These are phyloP conservation scores for Pyrgus malvae DNA, from an alignment of 2,888 invertebrate species.

Conservation along the genomic window DNA sequence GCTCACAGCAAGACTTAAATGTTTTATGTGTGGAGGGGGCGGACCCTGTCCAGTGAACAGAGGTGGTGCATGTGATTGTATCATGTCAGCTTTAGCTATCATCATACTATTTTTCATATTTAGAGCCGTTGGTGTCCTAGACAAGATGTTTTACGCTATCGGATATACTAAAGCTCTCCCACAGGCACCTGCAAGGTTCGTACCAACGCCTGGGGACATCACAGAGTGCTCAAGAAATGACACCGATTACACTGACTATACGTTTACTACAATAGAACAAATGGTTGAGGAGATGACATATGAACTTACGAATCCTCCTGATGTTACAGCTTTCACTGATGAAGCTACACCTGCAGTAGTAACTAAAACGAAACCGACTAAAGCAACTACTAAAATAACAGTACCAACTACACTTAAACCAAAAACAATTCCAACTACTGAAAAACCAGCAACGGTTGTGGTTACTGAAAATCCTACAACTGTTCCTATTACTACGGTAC, in stretches of 20 bases:
- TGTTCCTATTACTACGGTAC: no score
- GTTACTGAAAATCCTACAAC: no score
- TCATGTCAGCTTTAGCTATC: conserved; percentile 59
- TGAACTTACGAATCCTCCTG: conserved; percentile 1
- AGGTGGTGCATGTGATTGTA: conserved; percentile 61
- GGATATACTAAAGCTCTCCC: conserved; percentile 56
- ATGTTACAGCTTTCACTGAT: not conserved
- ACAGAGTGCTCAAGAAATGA: conserved; percentile 60
- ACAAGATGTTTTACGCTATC: conserved; percentile 61
- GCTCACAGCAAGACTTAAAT: conserved; percentile 57
- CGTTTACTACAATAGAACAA: not conserved
- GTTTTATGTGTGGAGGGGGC: conserved; percentile 65
- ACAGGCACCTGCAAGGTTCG: conserved; percentile 38
- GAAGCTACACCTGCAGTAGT: no score
- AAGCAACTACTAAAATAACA: no score
- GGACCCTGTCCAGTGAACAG: conserved; percentile 59
- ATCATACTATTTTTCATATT: conserved; percentile 59
- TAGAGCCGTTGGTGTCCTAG: conserved; percentile 59
- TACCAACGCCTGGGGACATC: conserved; percentile 56
- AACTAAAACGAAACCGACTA: no score
- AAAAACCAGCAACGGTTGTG: no score
- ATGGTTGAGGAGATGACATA: conserved; percentile 3
- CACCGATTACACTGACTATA: conserved; percentile 32
- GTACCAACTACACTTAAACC: no score
- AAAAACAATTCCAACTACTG: no score